phyloP scores from a whole-genome alignment of 1,140 invertebrate species.

The Sinella curviseta region DNA sequence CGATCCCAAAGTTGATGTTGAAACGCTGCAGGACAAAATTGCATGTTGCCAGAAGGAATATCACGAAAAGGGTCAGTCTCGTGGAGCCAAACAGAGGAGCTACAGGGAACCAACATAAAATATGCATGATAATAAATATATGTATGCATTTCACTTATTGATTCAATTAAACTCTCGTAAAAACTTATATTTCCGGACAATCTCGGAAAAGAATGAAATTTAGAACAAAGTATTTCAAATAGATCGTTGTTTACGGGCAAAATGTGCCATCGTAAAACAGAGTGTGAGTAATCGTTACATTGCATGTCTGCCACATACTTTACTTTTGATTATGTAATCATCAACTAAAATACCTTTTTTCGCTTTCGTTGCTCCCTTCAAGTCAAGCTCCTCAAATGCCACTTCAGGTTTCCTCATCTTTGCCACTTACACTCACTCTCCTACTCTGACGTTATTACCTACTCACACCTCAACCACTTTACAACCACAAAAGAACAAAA shows the following conservation, averaged over 20 bases:
- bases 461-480: too few relatives aligned
- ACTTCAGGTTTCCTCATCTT: background rate
- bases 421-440: background rate
- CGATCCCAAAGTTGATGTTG: conserved; percentile 51
- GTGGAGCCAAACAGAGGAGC: conserved; percentile 27
- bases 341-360: background rate
- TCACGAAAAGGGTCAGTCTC: conserved; percentile 29
- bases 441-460: too few relatives aligned
- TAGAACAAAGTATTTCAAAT: too few relatives aligned
- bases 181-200: too few relatives aligned
- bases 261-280: too few relatives aligned
- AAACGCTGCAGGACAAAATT: conserved; percentile 49
- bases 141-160: too few relatives aligned
- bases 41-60: conserved; percentile 42
- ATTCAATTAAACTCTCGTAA: too few relatives aligned
- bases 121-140: background rate
- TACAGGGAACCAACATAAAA: conserved; percentile 13
- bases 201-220: too few relatives aligned
- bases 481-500: too few relatives aligned
- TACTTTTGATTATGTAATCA: background rate
- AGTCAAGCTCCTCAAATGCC: background rate
- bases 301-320: too few relatives aligned
- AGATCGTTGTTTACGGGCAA: too few relatives aligned
- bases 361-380: background rate
- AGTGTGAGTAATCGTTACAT: too few relatives aligned